phyloP scores from a whole-genome alignment of 2,797 vertebrate genomes.

The Vireo griseus region DNA sequence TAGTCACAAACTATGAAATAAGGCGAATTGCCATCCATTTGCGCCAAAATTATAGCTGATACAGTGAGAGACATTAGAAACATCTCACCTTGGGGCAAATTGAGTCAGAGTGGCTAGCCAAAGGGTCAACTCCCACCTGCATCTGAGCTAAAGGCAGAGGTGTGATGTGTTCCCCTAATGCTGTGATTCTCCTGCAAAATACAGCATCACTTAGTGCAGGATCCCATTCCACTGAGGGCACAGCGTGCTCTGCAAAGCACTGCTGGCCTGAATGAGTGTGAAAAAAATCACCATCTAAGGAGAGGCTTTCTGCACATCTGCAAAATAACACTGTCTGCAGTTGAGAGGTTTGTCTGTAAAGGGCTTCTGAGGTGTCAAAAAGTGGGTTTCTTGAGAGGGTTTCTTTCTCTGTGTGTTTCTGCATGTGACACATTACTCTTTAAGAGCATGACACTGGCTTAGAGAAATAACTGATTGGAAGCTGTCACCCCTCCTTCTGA shows the following conservation, averaged over 20 bases:
- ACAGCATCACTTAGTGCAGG: not conserved
- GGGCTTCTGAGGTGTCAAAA: not conserved
- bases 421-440: not conserved
- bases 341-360: not conserved
- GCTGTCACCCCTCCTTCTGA: not conserved
- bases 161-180: not conserved
- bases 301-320: not conserved
- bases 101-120: not conserved
- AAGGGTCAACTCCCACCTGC: not conserved
- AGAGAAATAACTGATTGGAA: not conserved
- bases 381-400: not conserved
- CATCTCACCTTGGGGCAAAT: not conserved
- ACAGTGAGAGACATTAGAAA: not conserved
- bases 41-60: not conserved
- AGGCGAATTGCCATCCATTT: not conserved
- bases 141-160: not conserved
- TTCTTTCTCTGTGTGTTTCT: not conserved
- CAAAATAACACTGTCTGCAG: not conserved
- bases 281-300: not conserved
- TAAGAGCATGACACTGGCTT: not conserved
- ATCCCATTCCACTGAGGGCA: not conserved
- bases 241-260: not conserved
- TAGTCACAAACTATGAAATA: not conserved
- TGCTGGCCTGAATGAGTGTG: not conserved
- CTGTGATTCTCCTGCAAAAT: not conserved